Base-by-base conservation (phyloP, 2,888 invertebrate species). In the Elmis aenea region DNA sequence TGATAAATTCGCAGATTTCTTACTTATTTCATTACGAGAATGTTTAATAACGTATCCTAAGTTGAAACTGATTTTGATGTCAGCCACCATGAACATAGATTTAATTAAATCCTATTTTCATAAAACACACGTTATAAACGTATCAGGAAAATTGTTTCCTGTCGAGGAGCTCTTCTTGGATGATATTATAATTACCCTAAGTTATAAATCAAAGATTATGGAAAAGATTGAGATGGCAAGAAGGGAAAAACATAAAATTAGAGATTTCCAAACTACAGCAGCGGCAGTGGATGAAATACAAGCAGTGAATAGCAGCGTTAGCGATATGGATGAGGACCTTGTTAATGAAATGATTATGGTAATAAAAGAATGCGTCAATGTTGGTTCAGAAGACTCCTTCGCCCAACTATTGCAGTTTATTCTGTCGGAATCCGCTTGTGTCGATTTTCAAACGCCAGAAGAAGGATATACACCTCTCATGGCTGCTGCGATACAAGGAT, bases 1-100 rank as follows among this genome's bases (percentile, higher is more conserved):
- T 0, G 94, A 95, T 66, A 80, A 88, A 58, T 84, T 90, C 62
- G 86, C 89, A 29, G 97, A 97, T 68, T 95, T 96, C 67, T 74
- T 96, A 24, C 70, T 97, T 40, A 86, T 93, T 38, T 85, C 87
- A 3, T 68, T 96, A 31, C 77, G 85, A 22, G 87, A 91, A 58
- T 77, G 83, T 6, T 63, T 93, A 23, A 70, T 75, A 1, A 73
- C 77, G 27, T 81, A 78, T 59, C 79, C 80, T 46, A 76, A 85
- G 40, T 71, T 95, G 11, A 84, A 83, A 57, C 67, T 96, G 0
- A 75, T 97, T 26, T 76, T 97, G 25, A 96, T 97, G 95, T 95
- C 95, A 2, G 96, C 96, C 6, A 90, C 94, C 0, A 79, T 93
- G 64, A 91, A 96, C 59, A 79, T 85, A 25, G 73, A 79, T 37